Base-by-base conservation (phyloP, 2,888 invertebrate genomes). In the Andrena minutula region DNA sequence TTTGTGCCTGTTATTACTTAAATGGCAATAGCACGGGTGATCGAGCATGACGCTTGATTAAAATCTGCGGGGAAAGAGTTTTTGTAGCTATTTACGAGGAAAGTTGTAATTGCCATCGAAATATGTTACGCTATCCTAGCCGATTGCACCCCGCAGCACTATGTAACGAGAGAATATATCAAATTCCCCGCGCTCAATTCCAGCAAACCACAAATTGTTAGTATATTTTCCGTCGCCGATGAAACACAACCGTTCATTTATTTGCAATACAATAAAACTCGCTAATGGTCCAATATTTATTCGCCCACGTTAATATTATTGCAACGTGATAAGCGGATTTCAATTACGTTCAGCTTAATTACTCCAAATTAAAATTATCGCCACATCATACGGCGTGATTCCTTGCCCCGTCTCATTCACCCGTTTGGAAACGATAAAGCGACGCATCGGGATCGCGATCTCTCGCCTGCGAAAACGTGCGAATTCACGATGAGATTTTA, bases 291-390 rank as follows among this genome's bases (percentile, higher is more conserved):
- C 69, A 51, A 64, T 76, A 70, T 79, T 80, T 79, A 79, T 80
- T 58, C 80, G 30, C 12, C 35, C 49, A n/a, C 49, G 53, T 26
- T 41, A 32, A 56, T 56, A 68, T 73, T 73, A 78, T 73, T 49
- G 47, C 61, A 41, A 51, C 16, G n/a, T 51, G 53, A 30, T 23
- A 30, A 63, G n/a, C 60, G 68, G 61, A 56, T 61, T 79, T 72
- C 72, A 68, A 80, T 80, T 79, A 80, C 73, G 78, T 79, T 41
- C 35, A 56, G 61, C n/a, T 72, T 72, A 80, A 80, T 80, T 73
- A 64, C 53, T 30, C 32, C 26, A 66, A 23, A 66, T 63, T 26
- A 72, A 72, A 78, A 79, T 71, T 70, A 79, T 71, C 72, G 35
- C n/a, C 7, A 28, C 53, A 58, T 63, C 47, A 47, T 47, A 32